Evolutionary conservation across 2,888 invertebrate species (phyloP).

Genomic region (Stratiomys singularior): DNA sequence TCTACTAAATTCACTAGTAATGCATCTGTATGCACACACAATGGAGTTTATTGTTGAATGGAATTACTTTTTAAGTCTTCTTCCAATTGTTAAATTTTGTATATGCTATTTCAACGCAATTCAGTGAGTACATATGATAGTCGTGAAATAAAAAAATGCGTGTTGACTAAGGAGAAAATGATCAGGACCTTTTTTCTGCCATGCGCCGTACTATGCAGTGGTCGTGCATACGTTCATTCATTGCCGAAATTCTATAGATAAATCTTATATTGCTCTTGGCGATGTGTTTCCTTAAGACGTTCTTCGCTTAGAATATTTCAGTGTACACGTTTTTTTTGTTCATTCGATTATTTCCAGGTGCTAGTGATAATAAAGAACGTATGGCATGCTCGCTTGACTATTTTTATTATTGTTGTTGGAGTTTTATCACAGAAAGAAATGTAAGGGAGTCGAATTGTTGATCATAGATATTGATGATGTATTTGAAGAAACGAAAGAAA

Average conservation of each 20-base stretch:
- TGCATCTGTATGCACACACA: constrained; percentile 8
- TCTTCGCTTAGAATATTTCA: not conserved
- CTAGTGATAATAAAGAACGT: not conserved
- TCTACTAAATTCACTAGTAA: not conserved
- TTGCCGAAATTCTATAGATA: constrained; percentile 23
- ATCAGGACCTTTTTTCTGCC: constrained; percentile 9
- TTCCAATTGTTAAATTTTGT: constrained; percentile 1
- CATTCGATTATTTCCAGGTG: constrained; percentile 36
- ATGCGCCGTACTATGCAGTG: not conserved
- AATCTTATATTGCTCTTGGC: constrained; percentile 21
- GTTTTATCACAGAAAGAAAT: not conserved
- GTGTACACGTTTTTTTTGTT: not conserved
- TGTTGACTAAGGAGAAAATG: not conserved
- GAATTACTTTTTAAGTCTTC: constrained; percentile 26
- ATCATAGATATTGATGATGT: not conserved
- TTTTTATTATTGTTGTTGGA: not conserved
- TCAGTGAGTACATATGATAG: not conserved
- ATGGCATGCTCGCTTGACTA: not conserved
- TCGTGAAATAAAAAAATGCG: not conserved
- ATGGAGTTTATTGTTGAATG: not conserved
- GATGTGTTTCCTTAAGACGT: constrained; percentile 4
- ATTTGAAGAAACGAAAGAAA: not conserved
- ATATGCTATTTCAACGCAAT: constrained; percentile 18
- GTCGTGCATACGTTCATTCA: constrained; percentile 1
- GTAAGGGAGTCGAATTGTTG: too few species aligned